Percentiles rank a stretch among this genome's conserved stretches.
These are phyloP conservation scores for Parnassius apollo DNA, from an alignment of 2,888 invertebrate species.

Conservation along the genomic window DNA sequence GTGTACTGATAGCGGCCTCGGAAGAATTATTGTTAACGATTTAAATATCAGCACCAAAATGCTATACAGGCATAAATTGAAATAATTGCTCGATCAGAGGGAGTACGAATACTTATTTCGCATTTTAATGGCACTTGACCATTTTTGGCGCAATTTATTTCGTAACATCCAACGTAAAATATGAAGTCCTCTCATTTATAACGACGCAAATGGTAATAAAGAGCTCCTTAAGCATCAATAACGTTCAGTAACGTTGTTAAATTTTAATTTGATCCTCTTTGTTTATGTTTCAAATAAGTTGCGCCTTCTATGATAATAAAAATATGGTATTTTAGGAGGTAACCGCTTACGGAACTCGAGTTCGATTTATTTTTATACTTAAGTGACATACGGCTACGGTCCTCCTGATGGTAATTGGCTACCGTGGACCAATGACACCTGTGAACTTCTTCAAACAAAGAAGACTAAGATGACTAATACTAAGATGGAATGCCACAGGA, in stretches of 20 bases:
- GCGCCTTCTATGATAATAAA: no score
- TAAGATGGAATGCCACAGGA: no score
- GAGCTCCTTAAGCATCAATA: conserved; percentile 1
- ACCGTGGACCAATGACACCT: no score
- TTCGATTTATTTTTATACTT: no score
- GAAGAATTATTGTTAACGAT: conserved; percentile 36
- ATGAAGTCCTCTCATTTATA: conserved; percentile 20
- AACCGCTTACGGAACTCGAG: no score
- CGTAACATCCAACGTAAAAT: conserved; percentile 11
- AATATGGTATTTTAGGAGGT: no score
- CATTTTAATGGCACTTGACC: conserved; percentile 29
- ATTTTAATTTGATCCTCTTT: conserved; percentile 13
- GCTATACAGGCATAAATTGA: conserved; percentile 28
- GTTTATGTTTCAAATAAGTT: conserved; percentile 1
- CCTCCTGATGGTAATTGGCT: no score
- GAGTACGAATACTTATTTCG: conserved; percentile 25
- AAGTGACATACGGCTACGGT: no score
- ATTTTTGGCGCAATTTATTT: conserved; percentile 25
- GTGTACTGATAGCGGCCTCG: conserved; percentile 49
- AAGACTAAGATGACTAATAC: no score
- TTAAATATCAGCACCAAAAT: conserved; percentile 28
- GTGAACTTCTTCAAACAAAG: no score
- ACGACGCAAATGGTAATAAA: conserved; percentile 16
- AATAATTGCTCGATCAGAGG: conserved; percentile 31
- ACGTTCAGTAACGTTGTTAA: conserved; percentile 12